phyloP scores from a whole-genome alignment of 2,797 vertebrate species.

The Intellagama lesueurii region DNA sequence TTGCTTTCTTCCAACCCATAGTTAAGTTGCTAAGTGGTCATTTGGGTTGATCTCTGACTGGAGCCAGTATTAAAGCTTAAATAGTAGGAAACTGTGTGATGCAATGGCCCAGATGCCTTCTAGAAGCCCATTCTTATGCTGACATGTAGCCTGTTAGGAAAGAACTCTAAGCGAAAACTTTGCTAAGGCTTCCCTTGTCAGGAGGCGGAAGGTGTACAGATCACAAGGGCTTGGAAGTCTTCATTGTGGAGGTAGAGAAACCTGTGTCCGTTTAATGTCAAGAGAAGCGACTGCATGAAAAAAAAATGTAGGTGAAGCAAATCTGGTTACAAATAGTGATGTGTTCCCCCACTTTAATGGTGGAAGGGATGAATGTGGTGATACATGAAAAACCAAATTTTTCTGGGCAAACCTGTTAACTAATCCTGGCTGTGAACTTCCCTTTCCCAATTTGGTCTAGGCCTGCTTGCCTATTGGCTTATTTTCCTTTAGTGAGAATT shows the following conservation, averaged over 20 bases:
- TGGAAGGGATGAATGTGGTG: too few species aligned
- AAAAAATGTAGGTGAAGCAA: not conserved
- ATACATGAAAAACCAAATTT: not conserved
- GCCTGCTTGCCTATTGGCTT: not conserved
- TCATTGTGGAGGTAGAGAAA: not conserved
- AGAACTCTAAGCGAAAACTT: not conserved
- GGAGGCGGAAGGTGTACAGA: not conserved
- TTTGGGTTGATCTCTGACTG: too few species aligned
- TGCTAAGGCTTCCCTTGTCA: not conserved
- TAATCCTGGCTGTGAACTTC: not conserved
- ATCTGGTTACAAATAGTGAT: not conserved
- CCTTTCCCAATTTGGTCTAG: not conserved
- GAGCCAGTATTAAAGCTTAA: too few species aligned
- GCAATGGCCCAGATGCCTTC: not conserved
- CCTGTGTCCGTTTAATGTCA: not conserved
- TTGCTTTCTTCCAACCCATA: not conserved
- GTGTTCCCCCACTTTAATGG: too few species aligned
- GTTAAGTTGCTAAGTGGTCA: too few species aligned
- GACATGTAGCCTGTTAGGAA: not conserved
- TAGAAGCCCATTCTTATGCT: not conserved
- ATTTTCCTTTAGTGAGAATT: not conserved
- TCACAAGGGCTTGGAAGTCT: not conserved
- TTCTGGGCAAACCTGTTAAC: not conserved
- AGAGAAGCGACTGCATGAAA: not conserved
- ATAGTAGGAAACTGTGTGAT: too few species aligned